These are phyloP conservation scores for Elephas maximus DNA, from an alignment of 2,113 vertebrate species.

Conservation along the genomic window DNA sequence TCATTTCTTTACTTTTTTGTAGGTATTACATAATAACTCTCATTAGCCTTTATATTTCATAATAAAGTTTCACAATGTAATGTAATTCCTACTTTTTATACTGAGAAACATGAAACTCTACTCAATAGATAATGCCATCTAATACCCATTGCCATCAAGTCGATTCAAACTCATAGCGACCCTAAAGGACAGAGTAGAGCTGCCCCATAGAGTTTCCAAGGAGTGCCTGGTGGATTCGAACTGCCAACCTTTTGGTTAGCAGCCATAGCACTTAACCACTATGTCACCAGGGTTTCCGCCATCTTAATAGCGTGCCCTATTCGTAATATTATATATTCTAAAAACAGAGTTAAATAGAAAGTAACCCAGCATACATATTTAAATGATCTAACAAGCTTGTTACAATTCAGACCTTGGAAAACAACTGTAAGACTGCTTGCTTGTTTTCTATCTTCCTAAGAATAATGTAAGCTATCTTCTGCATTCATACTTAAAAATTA, in stretches of 20 bases:
- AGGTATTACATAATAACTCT: background rate
- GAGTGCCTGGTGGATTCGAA: too few relatives aligned
- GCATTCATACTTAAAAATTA: background rate
- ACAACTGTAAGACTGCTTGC: background rate
- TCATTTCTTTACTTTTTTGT: background rate
- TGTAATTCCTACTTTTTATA: background rate
- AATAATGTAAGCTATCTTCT: background rate
- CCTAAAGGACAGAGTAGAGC: too few relatives aligned
- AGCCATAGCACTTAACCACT: too few relatives aligned
- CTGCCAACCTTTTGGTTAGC: too few relatives aligned
- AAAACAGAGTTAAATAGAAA: slow-evolving; percentile 8
- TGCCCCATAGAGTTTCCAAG: too few relatives aligned
- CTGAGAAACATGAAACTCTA: background rate
- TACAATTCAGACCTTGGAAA: background rate
- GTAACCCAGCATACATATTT: background rate
- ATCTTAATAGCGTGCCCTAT: background rate
- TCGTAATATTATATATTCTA: background rate
- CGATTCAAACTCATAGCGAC: too few relatives aligned
- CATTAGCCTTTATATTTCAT: background rate
- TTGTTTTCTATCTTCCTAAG: background rate
- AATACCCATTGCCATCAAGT: too few relatives aligned
- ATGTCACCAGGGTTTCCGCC: too few relatives aligned
- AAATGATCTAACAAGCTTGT: background rate
- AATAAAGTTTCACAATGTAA: slow-evolving; percentile 15
- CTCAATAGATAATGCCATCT: background rate